phyloP scores from a whole-genome alignment of 2,113 vertebrate genomes.

The Lonchura striata region DNA sequence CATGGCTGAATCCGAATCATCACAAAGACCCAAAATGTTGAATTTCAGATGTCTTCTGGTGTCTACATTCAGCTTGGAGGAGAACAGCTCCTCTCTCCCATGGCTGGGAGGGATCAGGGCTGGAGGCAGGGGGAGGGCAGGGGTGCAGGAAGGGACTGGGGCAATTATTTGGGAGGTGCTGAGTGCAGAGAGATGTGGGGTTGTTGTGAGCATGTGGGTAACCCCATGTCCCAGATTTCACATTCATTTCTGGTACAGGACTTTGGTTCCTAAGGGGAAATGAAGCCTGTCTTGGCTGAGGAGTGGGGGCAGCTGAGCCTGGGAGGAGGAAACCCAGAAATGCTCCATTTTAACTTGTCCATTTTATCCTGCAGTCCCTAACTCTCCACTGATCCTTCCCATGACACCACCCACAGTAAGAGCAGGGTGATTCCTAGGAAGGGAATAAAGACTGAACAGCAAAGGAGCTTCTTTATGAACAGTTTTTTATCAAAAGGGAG shows the following conservation, averaged over 20 bases:
- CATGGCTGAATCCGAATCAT: not conserved
- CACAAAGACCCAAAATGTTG: not conserved
- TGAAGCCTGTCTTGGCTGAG: not conserved
- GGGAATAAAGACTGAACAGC: not conserved
- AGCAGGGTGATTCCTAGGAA: too few species aligned
- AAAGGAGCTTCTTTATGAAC: not conserved
- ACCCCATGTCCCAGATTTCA: not conserved
- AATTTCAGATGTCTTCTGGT: not conserved
- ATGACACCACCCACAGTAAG: not conserved
- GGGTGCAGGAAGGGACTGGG: not conserved
- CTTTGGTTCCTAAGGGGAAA: not conserved
- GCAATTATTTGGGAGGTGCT: not conserved
- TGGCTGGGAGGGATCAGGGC: fast-evolving
- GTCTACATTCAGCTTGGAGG: not conserved
- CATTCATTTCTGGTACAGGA: not conserved
- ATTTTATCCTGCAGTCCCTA: not conserved
- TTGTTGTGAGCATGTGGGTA: not conserved
- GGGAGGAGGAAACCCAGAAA: not conserved
- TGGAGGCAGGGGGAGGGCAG: not conserved
- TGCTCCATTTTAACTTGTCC: not conserved
- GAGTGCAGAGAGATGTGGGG: not conserved
- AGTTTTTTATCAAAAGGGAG: not conserved
- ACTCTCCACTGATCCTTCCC: not conserved
- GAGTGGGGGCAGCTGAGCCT: not conserved
- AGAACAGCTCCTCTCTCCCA: not conserved